Percentiles rank a stretch among this genome's conserved stretches.
These are phyloP conservation scores for Papilio helenus DNA, from an alignment of 1,140 invertebrate genomes.

Conservation along the genomic window DNA sequence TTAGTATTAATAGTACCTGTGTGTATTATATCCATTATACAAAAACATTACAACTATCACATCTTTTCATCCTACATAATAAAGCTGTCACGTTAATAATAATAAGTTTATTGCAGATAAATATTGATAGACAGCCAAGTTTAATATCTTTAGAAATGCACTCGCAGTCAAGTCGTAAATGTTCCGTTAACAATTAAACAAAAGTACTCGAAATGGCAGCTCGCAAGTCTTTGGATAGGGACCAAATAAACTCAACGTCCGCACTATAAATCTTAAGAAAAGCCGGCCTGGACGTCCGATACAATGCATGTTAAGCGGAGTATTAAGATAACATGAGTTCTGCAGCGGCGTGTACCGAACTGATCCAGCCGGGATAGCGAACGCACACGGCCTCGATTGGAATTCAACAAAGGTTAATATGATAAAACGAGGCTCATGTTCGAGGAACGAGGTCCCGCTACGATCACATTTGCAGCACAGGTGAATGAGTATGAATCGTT, in stretches of 20 bases:
- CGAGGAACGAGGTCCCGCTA: conserved; percentile 37
- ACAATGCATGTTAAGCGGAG: conserved; percentile 20
- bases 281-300: conserved; percentile 26
- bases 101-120: conserved; percentile 14
- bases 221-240: neutral
- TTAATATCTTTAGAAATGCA: conserved; percentile 50
- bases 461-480: conserved; percentile 31
- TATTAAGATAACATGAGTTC: conserved; percentile 31
- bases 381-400: conserved; percentile 34
- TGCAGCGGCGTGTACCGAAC: neutral
- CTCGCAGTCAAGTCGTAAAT: conserved; percentile 48
- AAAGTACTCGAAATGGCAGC: conserved; percentile 17
- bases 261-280: conserved; percentile 23
- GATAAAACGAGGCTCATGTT: conserved; percentile 39
- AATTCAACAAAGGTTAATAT: conserved; percentile 41
- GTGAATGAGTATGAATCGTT: conserved; percentile 34
- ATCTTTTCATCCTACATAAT: neutral
- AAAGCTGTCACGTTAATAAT: conserved; percentile 43
- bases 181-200: conserved; percentile 59
- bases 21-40: no score
- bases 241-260: conserved; percentile 1
- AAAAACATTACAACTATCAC: neutral
- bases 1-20: no score
- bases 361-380: conserved; percentile 25
- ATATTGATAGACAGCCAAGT: conserved; percentile 42